Percentiles rank a stretch among this genome's conserved stretches.
These are phyloP conservation scores for Donacobius atricapilla DNA, from an alignment of 2,113 vertebrate species.

Conservation along the genomic window DNA sequence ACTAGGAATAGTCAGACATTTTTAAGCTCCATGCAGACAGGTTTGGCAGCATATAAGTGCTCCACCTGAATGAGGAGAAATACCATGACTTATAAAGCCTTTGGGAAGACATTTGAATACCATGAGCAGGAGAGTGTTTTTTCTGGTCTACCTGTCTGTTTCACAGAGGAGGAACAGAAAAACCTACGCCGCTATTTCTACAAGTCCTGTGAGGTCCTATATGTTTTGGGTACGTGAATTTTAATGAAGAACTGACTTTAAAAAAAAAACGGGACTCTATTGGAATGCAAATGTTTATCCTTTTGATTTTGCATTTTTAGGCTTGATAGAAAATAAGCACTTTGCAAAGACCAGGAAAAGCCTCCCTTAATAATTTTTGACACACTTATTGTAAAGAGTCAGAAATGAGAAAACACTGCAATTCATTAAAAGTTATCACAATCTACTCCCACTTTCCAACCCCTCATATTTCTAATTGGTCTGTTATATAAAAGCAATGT, in stretches of 20 bases:
- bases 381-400: not conserved
- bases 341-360: not conserved
- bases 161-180: not conserved
- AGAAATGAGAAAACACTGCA: not conserved
- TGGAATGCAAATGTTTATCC: not conserved
- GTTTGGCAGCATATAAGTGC: not conserved
- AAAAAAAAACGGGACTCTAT: not conserved
- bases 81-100: not conserved
- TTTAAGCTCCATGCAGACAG: not conserved
- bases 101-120: not conserved
- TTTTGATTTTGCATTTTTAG: not conserved
- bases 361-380: not conserved
- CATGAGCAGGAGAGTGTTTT: not conserved
- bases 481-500: not conserved
- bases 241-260: not conserved
- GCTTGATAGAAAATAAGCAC: not conserved
- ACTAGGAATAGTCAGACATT: not conserved
- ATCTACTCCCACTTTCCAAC: accelerated
- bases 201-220: not conserved
- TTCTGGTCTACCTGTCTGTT: not conserved
- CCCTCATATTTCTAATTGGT: not conserved
- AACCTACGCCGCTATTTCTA: not conserved
- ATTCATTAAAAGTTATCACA: not conserved
- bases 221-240: not conserved
- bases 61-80: not conserved